These are phyloP conservation scores for Athetis lepigone DNA, from an alignment of 2,888 invertebrate genomes.

Conservation along the genomic window DNA sequence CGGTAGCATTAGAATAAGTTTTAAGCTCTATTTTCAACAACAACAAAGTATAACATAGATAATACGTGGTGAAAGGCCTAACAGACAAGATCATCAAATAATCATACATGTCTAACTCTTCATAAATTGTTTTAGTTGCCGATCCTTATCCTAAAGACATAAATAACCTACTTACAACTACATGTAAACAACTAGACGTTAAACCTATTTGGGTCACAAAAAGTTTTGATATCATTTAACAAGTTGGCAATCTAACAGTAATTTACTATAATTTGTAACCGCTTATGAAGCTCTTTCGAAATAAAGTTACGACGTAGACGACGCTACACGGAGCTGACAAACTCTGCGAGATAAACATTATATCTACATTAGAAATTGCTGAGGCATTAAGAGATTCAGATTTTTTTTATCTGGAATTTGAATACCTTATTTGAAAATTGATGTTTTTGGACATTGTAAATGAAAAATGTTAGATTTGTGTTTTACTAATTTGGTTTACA, in stretches of 20 bases:
- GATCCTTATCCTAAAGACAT: slow-evolving; percentile 18
- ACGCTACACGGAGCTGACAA: slow-evolving; percentile 8
- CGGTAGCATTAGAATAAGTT: too few species aligned
- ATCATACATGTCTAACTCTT: neutral
- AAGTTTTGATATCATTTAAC: slow-evolving; percentile 38
- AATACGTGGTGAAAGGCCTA: neutral
- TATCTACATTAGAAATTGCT: slow-evolving; percentile 21
- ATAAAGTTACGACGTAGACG: slow-evolving; percentile 35
- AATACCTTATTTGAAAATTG: neutral
- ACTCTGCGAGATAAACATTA: slow-evolving; percentile 22
- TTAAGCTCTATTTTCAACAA: too few species aligned
- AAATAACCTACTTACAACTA: slow-evolving; percentile 34
- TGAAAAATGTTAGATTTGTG: too few species aligned
- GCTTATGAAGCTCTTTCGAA: slow-evolving; percentile 40
- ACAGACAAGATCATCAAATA: neutral
- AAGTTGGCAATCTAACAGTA: slow-evolving; percentile 34
- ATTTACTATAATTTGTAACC: slow-evolving; percentile 44
- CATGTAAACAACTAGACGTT: neutral
- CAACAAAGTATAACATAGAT: neutral
- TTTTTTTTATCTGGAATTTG: slow-evolving; percentile 8
- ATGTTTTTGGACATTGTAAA: too few species aligned
- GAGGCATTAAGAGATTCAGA: slow-evolving; percentile 12
- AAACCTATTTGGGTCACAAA: slow-evolving; percentile 21
- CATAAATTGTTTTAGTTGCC: neutral
- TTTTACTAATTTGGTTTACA: too few species aligned